Base-by-base conservation (phyloP, 1,140 invertebrate species). In the Diabrotica undecimpunctata region DNA sequence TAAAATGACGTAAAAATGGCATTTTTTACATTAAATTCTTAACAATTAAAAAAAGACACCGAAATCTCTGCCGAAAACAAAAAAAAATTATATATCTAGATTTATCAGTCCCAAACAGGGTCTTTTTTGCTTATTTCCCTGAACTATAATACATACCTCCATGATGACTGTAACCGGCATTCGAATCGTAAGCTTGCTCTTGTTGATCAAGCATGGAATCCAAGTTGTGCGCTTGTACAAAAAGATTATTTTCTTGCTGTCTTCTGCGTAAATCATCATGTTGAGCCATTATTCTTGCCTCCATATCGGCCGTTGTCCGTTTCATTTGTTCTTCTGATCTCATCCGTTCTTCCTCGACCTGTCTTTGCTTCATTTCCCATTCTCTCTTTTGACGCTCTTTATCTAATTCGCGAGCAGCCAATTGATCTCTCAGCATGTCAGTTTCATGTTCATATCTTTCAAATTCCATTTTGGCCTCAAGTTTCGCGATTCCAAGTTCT, bases 361-460 rank as follows among this genome's bases (percentile, higher is more conserved):
- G 88, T 63, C 90, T 83, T 75, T 93, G 89, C 51, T 92, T 90
- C 85, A 92, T 86, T 81, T 95, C 92, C 90, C 91, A 93, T 76
- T 93, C 91, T 68, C 91, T 84, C 76, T 94, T 93, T 79, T 92
- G 90, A 5, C 92, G 84, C 76, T 94, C 93, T 67, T 91, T 87
- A 78, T 95, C 92, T 71, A 90, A 85, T 82, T 96, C 94, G 60
- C 94, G 85, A 74, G 91, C 87, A 25, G 92, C 85, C 68, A 96
- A 79, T 82, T 95, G 90, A 85, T 95, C 90, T 74, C 93, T 83
- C 10, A 96, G 81, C 66, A 94, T 82, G 78, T 95, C 92, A 37
- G 93, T 94, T 78, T 96, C 92, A 75, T 95, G 93, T 77, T 96
- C 94, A 79, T 92, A 93, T 75, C 91, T 88, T 7, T 94, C 93